A percentile compares a stretch with the other conserved stretches of the same genome.
Conservation (phyloP, 2,113 vertebrate genomes). For the Girardinichthys multiradiatus region DNA sequence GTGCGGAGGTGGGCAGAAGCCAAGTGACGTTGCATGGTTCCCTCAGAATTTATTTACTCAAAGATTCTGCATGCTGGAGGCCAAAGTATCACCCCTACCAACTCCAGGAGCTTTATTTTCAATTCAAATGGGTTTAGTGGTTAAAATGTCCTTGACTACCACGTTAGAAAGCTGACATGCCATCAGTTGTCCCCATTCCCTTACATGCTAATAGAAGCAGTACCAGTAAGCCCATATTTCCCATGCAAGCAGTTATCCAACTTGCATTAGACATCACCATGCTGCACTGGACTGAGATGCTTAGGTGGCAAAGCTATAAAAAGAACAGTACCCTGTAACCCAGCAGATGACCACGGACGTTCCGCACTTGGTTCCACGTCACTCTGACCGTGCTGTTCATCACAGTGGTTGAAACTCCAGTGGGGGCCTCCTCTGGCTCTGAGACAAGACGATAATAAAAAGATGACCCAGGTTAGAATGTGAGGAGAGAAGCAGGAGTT, state of each 20-base stretch:
- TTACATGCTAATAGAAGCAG: no score
- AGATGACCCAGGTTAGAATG: neutral
- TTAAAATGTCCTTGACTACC: neutral
- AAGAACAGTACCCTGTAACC: slow-evolving; percentile 83
- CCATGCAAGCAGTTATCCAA: neutral
- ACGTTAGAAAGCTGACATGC: no score
- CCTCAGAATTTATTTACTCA: neutral
- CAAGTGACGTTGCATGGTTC: no score
- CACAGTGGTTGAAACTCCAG: slow-evolving; percentile 52
- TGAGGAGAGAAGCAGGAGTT: neutral
- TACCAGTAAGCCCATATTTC: no score
- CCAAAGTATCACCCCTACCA: no score
- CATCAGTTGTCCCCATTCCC: neutral
- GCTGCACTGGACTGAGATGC: neutral
- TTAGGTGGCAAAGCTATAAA: no score
- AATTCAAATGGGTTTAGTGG: neutral
- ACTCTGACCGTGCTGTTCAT: slow-evolving; percentile 80
- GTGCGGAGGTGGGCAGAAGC: no score
- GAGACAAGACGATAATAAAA: neutral
- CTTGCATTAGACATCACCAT: no score
- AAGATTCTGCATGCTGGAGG: no score
- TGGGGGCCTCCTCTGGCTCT: slow-evolving; percentile 81
- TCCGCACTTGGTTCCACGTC: slow-evolving; percentile 75
- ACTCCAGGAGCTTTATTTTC: no score
- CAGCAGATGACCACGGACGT: slow-evolving; percentile 80